These are phyloP conservation scores for Naja naja DNA, from an alignment of 2,113 vertebrate species.

Conservation along the genomic window DNA sequence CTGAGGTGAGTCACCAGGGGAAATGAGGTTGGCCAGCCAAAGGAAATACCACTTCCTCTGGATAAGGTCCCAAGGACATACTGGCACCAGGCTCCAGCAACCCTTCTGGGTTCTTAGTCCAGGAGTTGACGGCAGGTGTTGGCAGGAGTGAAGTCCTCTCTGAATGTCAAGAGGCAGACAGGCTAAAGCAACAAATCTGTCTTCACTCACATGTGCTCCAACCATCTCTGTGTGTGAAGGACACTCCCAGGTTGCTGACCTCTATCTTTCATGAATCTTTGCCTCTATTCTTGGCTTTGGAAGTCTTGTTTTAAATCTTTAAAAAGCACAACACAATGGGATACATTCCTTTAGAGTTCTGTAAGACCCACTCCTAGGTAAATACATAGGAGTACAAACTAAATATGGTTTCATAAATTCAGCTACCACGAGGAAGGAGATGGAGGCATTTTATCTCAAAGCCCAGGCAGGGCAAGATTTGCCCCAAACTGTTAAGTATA, in stretches of 20 bases:
- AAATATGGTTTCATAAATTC: neutral
- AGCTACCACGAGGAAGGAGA: neutral
- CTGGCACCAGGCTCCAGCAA: neutral
- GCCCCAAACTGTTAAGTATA: neutral
- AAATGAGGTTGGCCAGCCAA: neutral
- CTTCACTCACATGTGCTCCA: neutral
- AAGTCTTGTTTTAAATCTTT: neutral
- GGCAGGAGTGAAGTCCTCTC: neutral
- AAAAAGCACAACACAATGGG: neutral
- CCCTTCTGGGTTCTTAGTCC: neutral
- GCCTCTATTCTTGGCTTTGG: neutral
- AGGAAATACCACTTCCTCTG: slow-evolving; percentile 5
- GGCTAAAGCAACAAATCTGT: neutral
- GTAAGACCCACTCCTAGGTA: neutral
- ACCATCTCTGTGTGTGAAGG: too few relatives aligned
- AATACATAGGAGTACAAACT: neutral
- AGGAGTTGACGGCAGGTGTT: neutral
- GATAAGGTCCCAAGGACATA: neutral
- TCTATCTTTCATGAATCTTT: neutral
- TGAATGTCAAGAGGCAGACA: neutral
- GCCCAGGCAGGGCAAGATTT: neutral
- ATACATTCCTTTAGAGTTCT: neutral
- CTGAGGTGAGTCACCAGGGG: neutral
- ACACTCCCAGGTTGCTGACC: neutral
- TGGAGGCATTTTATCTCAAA: neutral